Conservation (phyloP, 2,797 vertebrate species). For the Salmo trutta region DNA sequence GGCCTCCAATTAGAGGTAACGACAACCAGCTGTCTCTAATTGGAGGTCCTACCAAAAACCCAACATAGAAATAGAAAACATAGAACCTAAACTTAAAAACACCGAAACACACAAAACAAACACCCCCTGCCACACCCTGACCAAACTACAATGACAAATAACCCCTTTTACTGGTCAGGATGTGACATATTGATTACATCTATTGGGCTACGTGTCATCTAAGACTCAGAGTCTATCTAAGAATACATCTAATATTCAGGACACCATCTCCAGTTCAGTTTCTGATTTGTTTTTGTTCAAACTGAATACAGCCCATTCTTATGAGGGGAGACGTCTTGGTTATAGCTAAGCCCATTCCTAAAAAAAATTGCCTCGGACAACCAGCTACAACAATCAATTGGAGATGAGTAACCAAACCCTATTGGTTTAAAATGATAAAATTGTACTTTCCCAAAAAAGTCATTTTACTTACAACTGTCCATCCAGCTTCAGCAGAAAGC, state of each 20-base stretch:
- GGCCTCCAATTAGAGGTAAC: too few relatives aligned
- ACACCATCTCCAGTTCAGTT: not conserved
- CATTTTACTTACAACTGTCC: slow-evolving; percentile 87
- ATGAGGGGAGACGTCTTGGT: not conserved
- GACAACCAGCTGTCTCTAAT: too few relatives aligned
- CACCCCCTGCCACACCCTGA: too few relatives aligned
- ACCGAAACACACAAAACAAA: too few relatives aligned
- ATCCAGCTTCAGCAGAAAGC: slow-evolving; percentile 92
- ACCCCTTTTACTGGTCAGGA: too few relatives aligned
- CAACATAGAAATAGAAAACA: too few relatives aligned
- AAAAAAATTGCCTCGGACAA: not conserved
- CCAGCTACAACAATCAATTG: not conserved
- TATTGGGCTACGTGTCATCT: slow-evolving; percentile 23
- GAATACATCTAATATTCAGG: not conserved
- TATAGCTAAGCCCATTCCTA: not conserved
- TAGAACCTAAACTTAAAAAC: too few relatives aligned
- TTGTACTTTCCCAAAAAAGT: not conserved
- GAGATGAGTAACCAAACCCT: not conserved
- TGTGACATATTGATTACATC: slow-evolving; percentile 45
- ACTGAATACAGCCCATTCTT: not conserved
- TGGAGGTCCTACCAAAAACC: too few relatives aligned
- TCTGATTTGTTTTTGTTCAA: not conserved
- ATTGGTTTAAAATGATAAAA: not conserved
- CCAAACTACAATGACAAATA: slow-evolving; percentile 21
- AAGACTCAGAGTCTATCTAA: slow-evolving; percentile 29